Base-by-base conservation (phyloP, 2,113 vertebrate genomes). In the Hyla sarda region DNA sequence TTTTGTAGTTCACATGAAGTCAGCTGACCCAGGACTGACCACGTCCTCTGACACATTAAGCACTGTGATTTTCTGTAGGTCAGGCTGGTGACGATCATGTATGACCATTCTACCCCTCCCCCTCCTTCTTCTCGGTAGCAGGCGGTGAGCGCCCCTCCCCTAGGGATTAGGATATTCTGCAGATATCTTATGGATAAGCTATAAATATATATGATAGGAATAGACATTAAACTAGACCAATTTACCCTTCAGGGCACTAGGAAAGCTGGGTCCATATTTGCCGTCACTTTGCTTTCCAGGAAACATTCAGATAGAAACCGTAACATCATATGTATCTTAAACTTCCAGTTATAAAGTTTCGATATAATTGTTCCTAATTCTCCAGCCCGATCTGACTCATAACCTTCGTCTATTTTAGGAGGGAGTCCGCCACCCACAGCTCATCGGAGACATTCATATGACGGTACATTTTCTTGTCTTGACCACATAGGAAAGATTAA, bases 391-490 rank as follows among this genome's bases (percentile, higher is more conserved):
- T 32, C 76, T 79, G 76, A 58, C 50, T 79, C 76, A 79, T 79
- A 32, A 19, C 48, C 8, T 1, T n/a, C 13, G 13, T 58, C 76
- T 79, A 79, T 79, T 79, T 79, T 58, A n/a, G 48, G 1, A 58
- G 16, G 50, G 30, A 16, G 50, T 19, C 28, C 23, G 58, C 58
- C 37, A 30, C 79, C 79, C 79, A 69, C 17, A 23, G 16, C 37
- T 32, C 5, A 79, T 14, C 8, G 48, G 76, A 79, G 76, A 58
- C 23, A 79, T 58, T 41, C 54, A 58, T 79, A 58, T 58, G 76
- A 79, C 25, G 13, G 52, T 21, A 30, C 13, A 76, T 7, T 28
- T 79, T 58, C 48, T 54, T 25, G 5, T 14, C 41, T 4, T 52
- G 13, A 54, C 28, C 48, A 54, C 75, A 77, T 54, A 54, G 48